Evolutionary conservation across 2,888 invertebrate genomes (phyloP), one percentile per base, ranked within the genome.

Genomic region (Schrankia costaestrigalis): DNA sequence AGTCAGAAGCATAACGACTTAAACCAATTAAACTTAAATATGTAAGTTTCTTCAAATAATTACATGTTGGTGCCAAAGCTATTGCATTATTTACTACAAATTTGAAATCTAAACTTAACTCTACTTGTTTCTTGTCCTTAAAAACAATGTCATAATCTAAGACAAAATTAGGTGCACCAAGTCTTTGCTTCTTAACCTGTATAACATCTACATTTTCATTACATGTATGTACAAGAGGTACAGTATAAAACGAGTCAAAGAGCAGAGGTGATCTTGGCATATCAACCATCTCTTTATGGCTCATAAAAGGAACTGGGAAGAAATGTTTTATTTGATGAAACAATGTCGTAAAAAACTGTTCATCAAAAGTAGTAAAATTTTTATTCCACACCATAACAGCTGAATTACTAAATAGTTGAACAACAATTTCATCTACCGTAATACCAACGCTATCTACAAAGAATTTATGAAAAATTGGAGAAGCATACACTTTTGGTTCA

Each of bases 1-100:
- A 83, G 12, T 77, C 69, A 9, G 35, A 17, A 54, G 54, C 64
- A 30, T 70, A 78, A 3, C 54, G 48, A 18, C 73, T 61, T 35
- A 42, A 27, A n/a, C 77, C 78, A 41, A 33, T 54, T 45, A 85
- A 56, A 59, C 67, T 75, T 41, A 86, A 59, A 57, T 63, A 77
- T 26, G 79, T 82, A 26, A 86, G 35, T 59, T 82, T 83, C 21
- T 52, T 63, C 37, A 83, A 70, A 59, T 71, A 84, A 28, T 58
- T 45, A 41, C 48, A 57, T 10, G 42, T 41, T 15, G 55, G 8
- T 17, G 67, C 50, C n/a, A 84, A 41, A 9, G 66, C 45, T 3
- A 77, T 53, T 14, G 70, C 54, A 37, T 53, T 52, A 26, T 44
- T 59, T 23, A 65, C 34, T 17, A 45, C 41, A 21, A 50, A 41